Conservation (phyloP, 2,888 invertebrate genomes). For the Lasioglossum marginatum region DNA sequence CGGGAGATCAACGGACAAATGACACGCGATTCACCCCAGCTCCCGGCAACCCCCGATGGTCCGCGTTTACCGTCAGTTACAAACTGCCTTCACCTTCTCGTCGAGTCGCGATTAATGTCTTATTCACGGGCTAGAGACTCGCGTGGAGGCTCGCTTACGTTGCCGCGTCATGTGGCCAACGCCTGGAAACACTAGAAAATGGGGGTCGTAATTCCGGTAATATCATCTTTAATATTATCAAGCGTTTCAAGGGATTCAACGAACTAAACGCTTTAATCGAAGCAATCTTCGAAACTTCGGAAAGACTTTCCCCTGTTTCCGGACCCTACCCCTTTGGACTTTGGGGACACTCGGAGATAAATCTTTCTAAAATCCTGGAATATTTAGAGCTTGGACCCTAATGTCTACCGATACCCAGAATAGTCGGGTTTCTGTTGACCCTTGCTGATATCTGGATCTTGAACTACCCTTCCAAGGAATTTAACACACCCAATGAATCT, state of each 20-base stretch:
- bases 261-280: neutral
- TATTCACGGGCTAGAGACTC: constrained; percentile 72
- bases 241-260: neutral
- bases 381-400: constrained; percentile 1
- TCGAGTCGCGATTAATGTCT: constrained; percentile 81
- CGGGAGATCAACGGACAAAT: constrained; percentile 84
- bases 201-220: neutral
- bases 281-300: neutral
- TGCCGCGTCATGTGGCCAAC: neutral
- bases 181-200: neutral
- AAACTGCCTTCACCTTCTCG: constrained; percentile 77
- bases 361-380: neutral
- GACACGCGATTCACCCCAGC: constrained; percentile 82
- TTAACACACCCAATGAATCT: neutral
- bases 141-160: constrained; percentile 19
- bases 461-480: neutral
- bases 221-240: neutral
- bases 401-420: neutral
- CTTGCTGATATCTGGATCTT: neutral
- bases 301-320: neutral
- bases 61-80: constrained; percentile 77
- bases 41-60: constrained; percentile 62
- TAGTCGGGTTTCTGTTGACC: neutral
- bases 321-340: neutral
- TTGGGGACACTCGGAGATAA: neutral